Percentiles rank a stretch among this genome's conserved stretches.
phyloP scores from a whole-genome alignment of 2,113 vertebrate genomes.

The Callorhinus ursinus region DNA sequence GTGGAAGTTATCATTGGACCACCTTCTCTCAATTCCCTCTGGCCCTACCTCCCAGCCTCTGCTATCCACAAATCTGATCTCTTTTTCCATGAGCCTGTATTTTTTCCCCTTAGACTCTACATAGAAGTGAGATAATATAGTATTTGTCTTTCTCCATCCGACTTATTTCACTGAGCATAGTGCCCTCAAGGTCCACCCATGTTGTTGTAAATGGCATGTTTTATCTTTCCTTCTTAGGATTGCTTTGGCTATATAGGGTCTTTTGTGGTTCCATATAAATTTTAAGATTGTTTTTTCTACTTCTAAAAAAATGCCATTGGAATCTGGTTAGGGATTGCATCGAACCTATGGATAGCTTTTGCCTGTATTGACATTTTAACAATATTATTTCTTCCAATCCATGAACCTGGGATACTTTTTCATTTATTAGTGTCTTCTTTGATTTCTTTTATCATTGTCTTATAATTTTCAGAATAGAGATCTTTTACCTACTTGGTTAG shows the following conservation, averaged over 20 bases:
- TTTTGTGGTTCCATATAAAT: neutral
- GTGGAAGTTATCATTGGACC: neutral
- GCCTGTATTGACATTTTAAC: neutral
- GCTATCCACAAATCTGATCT: neutral
- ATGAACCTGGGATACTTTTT: neutral
- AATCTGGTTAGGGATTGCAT: neutral
- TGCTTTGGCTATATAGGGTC: neutral
- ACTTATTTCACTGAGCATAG: neutral
- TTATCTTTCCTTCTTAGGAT: neutral
- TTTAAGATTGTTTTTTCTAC: neutral
- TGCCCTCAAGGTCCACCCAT: neutral
- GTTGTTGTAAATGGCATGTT: neutral
- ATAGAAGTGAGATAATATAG: neutral
- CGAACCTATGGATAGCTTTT: neutral
- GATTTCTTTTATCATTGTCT: neutral
- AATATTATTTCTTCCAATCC: neutral
- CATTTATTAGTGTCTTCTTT: neutral
- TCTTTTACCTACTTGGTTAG: neutral
- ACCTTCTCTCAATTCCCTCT: neutral
- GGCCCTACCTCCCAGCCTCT: neutral
- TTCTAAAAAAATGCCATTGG: neutral
- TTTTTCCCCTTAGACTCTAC: neutral
- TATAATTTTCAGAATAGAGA: neutral
- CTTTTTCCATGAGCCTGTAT: neutral
- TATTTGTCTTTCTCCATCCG: neutral